These are phyloP conservation scores for Epinephelus lanceolatus DNA, from an alignment of 2,113 vertebrate species.

Conservation along the genomic window DNA sequence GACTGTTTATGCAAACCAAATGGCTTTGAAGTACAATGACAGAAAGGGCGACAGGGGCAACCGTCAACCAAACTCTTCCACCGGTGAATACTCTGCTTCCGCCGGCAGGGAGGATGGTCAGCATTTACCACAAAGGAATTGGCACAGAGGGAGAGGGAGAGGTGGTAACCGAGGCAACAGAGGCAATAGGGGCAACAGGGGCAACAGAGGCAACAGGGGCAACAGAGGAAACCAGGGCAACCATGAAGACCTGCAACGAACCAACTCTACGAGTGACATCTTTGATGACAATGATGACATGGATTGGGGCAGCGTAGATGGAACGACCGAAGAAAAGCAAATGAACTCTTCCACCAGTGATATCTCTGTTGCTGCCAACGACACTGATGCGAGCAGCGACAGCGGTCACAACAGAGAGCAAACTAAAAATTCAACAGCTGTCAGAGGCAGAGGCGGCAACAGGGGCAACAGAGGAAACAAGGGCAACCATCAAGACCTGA, in stretches of 20 bases:
- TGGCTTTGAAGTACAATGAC: constrained; percentile 41
- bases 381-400: neutral
- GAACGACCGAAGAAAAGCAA: neutral
- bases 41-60: neutral
- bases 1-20: constrained; percentile 72
- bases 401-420: neutral
- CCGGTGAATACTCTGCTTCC: neutral
- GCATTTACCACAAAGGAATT: neutral
- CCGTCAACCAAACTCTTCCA: neutral
- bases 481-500: too few species aligned
- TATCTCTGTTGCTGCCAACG: neutral
- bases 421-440: neutral
- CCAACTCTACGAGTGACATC: neutral
- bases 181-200: neutral
- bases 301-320: accelerated
- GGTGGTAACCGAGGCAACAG: neutral
- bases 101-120: neutral
- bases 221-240: neutral
- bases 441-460: constrained; percentile 1
- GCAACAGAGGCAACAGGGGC: neutral
- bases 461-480: neutral
- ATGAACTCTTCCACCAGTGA: neutral
- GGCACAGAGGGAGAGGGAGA: neutral
- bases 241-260: accelerated
- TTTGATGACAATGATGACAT: accelerated